phyloP scores from a whole-genome alignment of 2,797 vertebrate genomes.

The Hippoglossus hippoglossus region DNA sequence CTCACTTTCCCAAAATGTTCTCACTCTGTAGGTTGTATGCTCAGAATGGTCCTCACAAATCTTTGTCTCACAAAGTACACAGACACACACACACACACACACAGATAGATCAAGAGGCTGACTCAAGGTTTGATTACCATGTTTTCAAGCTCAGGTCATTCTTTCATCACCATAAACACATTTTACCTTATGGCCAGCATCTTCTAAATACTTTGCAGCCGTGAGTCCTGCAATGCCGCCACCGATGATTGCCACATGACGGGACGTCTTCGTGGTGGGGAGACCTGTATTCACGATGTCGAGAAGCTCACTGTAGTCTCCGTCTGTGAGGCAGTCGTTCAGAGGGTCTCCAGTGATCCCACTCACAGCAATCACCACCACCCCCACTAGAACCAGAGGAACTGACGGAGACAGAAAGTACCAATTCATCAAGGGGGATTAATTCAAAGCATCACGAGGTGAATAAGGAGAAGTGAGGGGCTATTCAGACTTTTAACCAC shows the following conservation, averaged over 20 bases:
- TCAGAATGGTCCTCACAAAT: no score
- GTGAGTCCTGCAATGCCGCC: conserved; percentile 85
- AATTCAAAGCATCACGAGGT: background rate
- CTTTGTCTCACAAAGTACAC: no score
- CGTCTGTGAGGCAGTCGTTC: conserved; percentile 83
- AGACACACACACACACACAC: no score
- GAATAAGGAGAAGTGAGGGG: background rate
- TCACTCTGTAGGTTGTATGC: no score
- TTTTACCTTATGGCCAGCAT: conserved; percentile 84
- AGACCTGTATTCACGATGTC: conserved; percentile 82
- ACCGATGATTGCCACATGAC: conserved; percentile 78
- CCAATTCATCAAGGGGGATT: background rate
- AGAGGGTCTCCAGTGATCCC: conserved; percentile 77
- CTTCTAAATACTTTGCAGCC: conserved; percentile 83
- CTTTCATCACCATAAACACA: no score
- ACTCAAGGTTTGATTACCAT: background rate
- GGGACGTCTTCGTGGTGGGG: conserved; percentile 72
- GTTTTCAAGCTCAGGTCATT: no score
- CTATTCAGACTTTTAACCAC: background rate
- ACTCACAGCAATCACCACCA: conserved; percentile 64
- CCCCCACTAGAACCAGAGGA: conserved; percentile 65
- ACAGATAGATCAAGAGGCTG: background rate
- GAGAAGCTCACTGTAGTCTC: conserved; percentile 86
- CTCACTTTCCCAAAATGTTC: no score
- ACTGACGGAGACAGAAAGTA: conserved; percentile 53